phyloP scores from a whole-genome alignment of 2,797 vertebrate genomes.

The Pseudochirops corinnae region DNA sequence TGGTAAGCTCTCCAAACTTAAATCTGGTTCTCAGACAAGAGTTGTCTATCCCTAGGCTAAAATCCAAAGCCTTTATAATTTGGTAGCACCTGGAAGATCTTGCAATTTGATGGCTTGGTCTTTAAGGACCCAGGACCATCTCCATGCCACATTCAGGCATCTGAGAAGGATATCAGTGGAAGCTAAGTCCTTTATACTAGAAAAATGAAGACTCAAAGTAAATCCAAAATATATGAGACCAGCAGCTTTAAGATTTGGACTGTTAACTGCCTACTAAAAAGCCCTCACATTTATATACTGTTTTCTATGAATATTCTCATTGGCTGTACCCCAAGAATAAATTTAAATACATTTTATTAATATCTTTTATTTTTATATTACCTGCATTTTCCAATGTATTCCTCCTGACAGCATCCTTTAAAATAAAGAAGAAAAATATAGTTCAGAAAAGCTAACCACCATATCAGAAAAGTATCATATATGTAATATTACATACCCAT shows the following conservation, averaged over 20 bases:
- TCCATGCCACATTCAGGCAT: neutral
- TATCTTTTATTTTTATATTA: neutral
- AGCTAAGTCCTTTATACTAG: neutral
- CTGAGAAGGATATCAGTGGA: neutral
- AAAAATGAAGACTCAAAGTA: neutral
- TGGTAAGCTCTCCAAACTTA: neutral
- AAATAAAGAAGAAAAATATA: neutral
- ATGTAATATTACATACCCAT: neutral
- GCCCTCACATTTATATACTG: neutral
- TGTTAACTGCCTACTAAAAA: neutral
- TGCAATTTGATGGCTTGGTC: neutral
- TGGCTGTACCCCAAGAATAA: neutral
- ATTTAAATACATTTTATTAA: neutral
- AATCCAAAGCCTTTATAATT: neutral
- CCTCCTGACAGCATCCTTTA: neutral
- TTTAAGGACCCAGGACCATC: neutral
- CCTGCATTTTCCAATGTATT: neutral
- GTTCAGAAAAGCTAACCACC: neutral
- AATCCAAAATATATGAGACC: neutral
- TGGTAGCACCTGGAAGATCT: neutral
- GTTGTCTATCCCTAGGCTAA: neutral
- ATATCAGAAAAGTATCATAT: neutral
- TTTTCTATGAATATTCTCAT: neutral
- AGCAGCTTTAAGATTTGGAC: neutral
- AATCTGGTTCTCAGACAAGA: neutral